phyloP scores from a whole-genome alignment of 2,113 vertebrate genomes.

The Aspidoscelis tigris region DNA sequence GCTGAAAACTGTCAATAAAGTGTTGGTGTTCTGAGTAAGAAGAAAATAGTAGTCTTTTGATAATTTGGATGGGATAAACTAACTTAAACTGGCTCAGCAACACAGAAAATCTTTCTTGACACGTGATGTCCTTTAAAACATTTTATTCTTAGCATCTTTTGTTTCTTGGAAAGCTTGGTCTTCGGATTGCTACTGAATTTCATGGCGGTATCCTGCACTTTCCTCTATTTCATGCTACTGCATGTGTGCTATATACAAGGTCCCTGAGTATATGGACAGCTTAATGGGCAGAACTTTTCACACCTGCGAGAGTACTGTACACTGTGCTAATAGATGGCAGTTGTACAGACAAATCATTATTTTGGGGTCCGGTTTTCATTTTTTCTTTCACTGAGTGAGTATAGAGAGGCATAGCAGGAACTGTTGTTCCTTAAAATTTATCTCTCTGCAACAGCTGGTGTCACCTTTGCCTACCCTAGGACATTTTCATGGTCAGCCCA shows the following conservation, averaged over 20 bases:
- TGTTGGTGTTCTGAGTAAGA: background rate
- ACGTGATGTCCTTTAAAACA: background rate
- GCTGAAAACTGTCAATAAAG: background rate
- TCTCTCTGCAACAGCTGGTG: conserved; percentile 81
- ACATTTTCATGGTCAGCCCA: conserved; percentile 45
- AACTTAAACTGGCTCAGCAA: background rate
- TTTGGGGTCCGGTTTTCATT: conserved; percentile 57
- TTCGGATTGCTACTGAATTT: conserved; percentile 21
- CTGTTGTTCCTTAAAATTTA: conserved; percentile 58
- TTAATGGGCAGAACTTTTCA: background rate
- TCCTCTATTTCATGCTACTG: background rate
- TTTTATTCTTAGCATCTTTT: background rate
- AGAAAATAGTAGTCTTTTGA: background rate
- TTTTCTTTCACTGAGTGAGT: fast-evolving
- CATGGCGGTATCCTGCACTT: background rate
- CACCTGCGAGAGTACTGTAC: background rate
- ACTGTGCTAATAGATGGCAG: conserved; percentile 59
- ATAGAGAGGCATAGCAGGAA: conserved; percentile 69
- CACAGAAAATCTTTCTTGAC: background rate
- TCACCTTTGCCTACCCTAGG: conserved; percentile 49
- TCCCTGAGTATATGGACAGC: background rate
- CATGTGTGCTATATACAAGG: conserved; percentile 26
- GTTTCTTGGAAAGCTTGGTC: background rate
- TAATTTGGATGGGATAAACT: background rate
- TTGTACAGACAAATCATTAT: conserved; percentile 35